phyloP scores from a whole-genome alignment of 2,888 invertebrate species.

The Stenchaetothrips biformis region DNA sequence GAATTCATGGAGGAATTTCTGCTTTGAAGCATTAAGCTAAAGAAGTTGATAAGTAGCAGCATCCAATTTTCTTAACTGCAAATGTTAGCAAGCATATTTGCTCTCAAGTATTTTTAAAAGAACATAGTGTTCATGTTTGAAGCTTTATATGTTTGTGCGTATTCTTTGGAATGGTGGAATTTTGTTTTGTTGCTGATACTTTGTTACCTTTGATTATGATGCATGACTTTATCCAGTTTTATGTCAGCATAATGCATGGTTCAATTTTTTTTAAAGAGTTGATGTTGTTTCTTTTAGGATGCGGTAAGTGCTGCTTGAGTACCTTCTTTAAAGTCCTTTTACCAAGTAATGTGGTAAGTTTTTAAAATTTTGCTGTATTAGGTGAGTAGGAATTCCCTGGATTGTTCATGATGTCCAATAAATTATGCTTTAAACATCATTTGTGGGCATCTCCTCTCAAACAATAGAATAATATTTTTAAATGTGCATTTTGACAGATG shows the following conservation, averaged over 20 bases:
- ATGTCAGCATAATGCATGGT: neutral
- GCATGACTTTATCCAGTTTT: neutral
- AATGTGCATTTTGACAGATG: neutral
- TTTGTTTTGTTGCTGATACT: neutral
- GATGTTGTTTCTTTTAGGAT: slow-evolving; percentile 15
- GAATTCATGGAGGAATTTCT: too few relatives aligned
- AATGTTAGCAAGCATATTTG: neutral
- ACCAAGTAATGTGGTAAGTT: neutral
- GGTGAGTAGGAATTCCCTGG: neutral
- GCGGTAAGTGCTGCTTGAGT: slow-evolving; percentile 18
- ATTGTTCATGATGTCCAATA: neutral
- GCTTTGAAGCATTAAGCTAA: too few relatives aligned
- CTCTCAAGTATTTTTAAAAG: neutral
- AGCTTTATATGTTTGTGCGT: neutral
- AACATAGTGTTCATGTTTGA: neutral
- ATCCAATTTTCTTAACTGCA: neutral
- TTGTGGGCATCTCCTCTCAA: too few relatives aligned
- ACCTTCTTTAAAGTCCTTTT: neutral
- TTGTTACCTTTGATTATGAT: neutral
- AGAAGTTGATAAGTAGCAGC: too few relatives aligned
- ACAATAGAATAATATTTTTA: neutral
- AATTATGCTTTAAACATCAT: neutral
- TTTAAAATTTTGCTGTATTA: neutral
- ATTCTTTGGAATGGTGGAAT: neutral
- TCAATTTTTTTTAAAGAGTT: neutral